Evolutionary conservation across 1,140 invertebrate genomes (phyloP).

Genomic region (Meloidogyne hapla): DNA sequence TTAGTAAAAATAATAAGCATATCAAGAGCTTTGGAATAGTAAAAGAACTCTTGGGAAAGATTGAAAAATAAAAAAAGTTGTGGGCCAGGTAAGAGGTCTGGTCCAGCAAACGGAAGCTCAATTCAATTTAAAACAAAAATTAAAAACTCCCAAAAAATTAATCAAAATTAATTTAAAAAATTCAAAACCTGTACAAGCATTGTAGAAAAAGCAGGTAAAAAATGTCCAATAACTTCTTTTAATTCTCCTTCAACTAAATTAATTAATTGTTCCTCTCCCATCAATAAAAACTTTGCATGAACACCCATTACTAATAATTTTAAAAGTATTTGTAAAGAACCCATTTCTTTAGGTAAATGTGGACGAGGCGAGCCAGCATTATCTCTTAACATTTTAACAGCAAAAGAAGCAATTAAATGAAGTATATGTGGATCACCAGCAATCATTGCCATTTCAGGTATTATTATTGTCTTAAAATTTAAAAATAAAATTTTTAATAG

Average conservation of each 20-base stretch:
- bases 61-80: too few species aligned
- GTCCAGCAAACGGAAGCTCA: too few species aligned
- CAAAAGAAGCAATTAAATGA: conserved; percentile 45
- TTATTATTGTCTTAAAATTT: conserved; percentile 31
- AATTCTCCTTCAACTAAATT: background rate
- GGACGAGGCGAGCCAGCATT: conserved; percentile 15
- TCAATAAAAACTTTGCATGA: conserved; percentile 15
- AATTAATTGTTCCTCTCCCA: background rate
- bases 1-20: too few species aligned
- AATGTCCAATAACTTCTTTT: conserved; percentile 29
- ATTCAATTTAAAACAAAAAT: background rate
- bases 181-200: conserved; percentile 28
- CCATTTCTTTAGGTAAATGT: conserved; percentile 37
- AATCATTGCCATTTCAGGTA: conserved; percentile 42
- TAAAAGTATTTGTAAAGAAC: conserved; percentile 36
- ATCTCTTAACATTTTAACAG: conserved; percentile 42
- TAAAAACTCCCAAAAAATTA: background rate
- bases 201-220: conserved; percentile 33
- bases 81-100: too few species aligned
- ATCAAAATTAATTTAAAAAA: background rate
- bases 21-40: too few species aligned
- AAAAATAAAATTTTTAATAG: background rate
- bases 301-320: conserved; percentile 39
- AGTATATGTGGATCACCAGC: conserved; percentile 49
- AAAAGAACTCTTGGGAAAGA: too few species aligned